Evolutionary conservation across 2,797 vertebrate species (phyloP).

Genomic region (Peromyscus aztecus): DNA sequence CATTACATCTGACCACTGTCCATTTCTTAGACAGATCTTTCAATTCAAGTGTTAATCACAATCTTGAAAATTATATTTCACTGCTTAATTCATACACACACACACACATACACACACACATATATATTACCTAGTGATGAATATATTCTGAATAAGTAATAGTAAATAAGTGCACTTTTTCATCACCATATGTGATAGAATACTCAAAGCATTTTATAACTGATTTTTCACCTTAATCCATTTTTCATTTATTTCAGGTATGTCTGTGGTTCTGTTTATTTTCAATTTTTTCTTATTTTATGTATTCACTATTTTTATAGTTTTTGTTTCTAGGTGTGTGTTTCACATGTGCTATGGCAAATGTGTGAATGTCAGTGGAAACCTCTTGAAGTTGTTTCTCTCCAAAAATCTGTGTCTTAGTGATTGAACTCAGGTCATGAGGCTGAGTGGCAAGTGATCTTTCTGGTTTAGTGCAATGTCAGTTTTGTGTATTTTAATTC

Average conservation of each 20-base stretch:
- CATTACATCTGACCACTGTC: background rate
- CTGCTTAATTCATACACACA: background rate
- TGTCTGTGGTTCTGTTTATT: background rate
- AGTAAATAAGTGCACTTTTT: background rate
- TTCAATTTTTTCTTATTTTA: background rate
- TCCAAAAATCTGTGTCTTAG: background rate
- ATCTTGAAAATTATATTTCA: background rate
- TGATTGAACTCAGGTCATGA: background rate
- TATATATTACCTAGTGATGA: background rate
- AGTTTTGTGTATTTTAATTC: background rate
- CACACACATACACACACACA: no score
- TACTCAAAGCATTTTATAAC: background rate
- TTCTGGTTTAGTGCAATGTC: background rate
- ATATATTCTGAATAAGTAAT: background rate
- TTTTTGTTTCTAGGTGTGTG: background rate
- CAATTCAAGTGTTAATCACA: background rate
- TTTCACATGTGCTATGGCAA: background rate
- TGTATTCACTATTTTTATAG: background rate
- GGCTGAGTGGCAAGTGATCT: background rate
- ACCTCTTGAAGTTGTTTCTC: background rate
- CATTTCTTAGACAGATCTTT: background rate
- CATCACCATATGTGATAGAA: background rate
- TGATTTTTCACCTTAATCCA: background rate
- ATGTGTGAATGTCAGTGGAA: background rate
- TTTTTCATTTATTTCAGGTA: background rate